Conservation (phyloP, 2,113 vertebrate genomes). For the Asarcornis scutulata region DNA sequence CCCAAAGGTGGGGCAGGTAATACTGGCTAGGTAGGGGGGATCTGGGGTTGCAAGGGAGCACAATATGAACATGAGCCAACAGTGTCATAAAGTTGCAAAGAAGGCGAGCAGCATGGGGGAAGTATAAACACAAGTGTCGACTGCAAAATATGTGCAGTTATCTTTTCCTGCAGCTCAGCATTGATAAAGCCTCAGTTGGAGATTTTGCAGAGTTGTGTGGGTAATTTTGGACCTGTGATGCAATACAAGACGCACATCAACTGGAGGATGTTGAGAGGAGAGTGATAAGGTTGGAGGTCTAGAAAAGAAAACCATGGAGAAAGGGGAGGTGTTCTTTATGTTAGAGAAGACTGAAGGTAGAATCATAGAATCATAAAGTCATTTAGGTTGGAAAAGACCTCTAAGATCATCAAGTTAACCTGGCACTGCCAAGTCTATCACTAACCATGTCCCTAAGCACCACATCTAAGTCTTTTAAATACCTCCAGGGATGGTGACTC, state of each 20-base stretch:
- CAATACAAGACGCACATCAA: background rate
- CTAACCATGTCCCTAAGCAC: too few relatives aligned
- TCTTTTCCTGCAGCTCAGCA: fast-evolving
- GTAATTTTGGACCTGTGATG: background rate
- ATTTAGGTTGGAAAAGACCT: too few relatives aligned
- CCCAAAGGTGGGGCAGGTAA: background rate
- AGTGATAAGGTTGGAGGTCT: background rate
- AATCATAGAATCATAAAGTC: too few relatives aligned
- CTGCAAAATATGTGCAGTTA: background rate
- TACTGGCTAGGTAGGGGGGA: background rate
- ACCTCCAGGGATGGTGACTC: too few relatives aligned
- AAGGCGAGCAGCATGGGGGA: background rate
- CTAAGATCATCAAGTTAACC: too few relatives aligned
- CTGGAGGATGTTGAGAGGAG: background rate
- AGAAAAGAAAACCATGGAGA: background rate
- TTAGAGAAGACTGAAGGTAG: background rate
- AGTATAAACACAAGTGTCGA: background rate
- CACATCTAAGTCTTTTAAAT: too few relatives aligned
- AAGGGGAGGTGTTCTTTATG: background rate
- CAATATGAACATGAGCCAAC: background rate
- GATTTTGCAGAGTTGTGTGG: background rate
- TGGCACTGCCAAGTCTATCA: too few relatives aligned
- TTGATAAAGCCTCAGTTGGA: background rate
- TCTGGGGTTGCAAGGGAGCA: background rate
- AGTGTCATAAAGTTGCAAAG: background rate